These are phyloP conservation scores for Chelon labrosus DNA, from an alignment of 2,797 vertebrate genomes.

Conservation along the genomic window DNA sequence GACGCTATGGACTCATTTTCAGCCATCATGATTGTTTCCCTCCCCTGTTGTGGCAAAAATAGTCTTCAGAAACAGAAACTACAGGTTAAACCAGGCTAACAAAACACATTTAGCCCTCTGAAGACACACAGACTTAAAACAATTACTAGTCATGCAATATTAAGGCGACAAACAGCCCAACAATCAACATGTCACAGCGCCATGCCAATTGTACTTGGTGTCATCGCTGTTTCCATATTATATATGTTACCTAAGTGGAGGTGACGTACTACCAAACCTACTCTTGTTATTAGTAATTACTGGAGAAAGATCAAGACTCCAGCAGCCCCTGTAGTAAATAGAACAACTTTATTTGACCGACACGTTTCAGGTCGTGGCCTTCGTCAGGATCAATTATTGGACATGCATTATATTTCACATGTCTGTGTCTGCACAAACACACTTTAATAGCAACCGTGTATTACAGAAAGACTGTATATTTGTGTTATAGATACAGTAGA, in stretches of 20 bases:
- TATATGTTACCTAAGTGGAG: too few relatives aligned
- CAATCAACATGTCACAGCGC: too few relatives aligned
- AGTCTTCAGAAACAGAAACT: not conserved
- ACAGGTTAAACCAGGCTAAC: not conserved
- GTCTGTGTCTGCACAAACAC: not conserved
- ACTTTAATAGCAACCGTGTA: not conserved
- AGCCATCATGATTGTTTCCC: not conserved
- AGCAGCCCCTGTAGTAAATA: too few relatives aligned
- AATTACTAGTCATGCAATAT: too few relatives aligned
- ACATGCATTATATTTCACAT: not conserved
- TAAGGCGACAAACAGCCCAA: too few relatives aligned
- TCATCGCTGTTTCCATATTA: not conserved
- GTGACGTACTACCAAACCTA: not conserved
- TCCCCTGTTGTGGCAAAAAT: too few relatives aligned
- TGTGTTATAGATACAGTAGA: slow-evolving; percentile 18
- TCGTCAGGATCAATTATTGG: not conserved
- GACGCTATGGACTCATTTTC: not conserved
- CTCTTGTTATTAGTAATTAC: not conserved
- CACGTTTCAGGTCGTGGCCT: too few relatives aligned
- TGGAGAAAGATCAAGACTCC: too few relatives aligned
- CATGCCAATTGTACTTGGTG: too few relatives aligned
- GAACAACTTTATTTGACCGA: too few relatives aligned
- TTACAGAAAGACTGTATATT: not conserved
- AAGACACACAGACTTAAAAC: not conserved
- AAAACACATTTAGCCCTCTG: not conserved